Conservation (phyloP, 2,797 vertebrate species). For the Amazona ochrocephala region DNA sequence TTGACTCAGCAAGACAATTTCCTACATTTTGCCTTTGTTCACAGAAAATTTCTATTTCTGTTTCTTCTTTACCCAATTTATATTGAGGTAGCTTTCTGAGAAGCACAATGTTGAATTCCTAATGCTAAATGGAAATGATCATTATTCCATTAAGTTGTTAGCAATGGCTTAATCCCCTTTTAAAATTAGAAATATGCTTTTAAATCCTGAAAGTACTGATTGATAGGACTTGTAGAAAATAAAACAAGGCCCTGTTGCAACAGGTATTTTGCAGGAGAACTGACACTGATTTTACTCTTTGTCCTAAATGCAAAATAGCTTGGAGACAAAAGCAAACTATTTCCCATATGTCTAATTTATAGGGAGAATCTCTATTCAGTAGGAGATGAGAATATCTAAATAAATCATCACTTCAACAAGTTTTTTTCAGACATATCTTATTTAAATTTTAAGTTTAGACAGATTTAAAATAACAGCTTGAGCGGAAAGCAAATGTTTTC, state of each 20-base stretch:
- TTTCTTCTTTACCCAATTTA: neutral
- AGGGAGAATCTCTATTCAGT: neutral
- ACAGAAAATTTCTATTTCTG: neutral
- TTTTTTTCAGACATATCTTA: slow-evolving; percentile 23
- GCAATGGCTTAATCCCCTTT: neutral
- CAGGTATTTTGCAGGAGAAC: slow-evolving; percentile 5
- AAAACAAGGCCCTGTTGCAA: neutral
- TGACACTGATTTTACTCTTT: neutral
- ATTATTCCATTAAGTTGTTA: neutral
- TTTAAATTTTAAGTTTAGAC: slow-evolving; percentile 48
- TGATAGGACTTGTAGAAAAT: neutral
- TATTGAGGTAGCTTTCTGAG: neutral
- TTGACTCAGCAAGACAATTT: neutral
- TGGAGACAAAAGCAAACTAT: neutral
- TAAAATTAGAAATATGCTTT: neutral
- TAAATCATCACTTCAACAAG: slow-evolving; percentile 36
- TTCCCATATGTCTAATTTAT: slow-evolving; percentile 18
- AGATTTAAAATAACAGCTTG: slow-evolving; percentile 16
- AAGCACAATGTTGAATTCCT: neutral
- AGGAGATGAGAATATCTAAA: slow-evolving; percentile 32
- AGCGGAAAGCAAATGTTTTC: slow-evolving; percentile 27
- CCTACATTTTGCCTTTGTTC: neutral
- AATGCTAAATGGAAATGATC: neutral
- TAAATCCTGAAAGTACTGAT: neutral
- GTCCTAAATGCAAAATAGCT: slow-evolving; percentile 40